phyloP scores from a whole-genome alignment of 2,113 vertebrate species.

The Athene cunicularia region DNA sequence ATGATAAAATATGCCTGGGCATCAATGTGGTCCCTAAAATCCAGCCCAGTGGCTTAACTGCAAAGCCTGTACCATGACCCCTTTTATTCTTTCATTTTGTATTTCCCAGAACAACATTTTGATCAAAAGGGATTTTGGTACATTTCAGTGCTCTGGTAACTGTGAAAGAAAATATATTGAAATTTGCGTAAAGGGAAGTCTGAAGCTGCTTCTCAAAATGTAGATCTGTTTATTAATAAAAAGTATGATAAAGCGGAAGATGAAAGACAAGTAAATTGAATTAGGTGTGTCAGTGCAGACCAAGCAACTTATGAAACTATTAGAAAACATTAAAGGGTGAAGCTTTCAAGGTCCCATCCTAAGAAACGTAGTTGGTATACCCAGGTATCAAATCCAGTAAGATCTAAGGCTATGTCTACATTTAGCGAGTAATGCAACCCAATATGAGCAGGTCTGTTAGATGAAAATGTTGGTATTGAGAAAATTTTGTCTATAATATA shows the following conservation, averaged over 20 bases:
- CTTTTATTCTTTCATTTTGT: neutral
- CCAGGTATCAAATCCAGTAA: neutral
- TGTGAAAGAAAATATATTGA: neutral
- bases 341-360: neutral
- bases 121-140: neutral
- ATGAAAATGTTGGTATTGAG: neutral
- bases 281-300: neutral
- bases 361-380: neutral
- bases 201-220: neutral
- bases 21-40: neutral
- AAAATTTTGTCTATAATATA: neutral
- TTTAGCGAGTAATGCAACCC: neutral
- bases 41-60: neutral
- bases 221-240: neutral
- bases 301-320: neutral
- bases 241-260: neutral
- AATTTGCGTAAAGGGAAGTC: neutral
- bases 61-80: neutral
- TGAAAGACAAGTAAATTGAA: neutral
- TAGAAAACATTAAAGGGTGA: neutral
- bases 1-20: neutral
- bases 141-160: neutral
- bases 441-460: neutral
- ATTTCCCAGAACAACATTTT: neutral
- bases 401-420: neutral